These are phyloP conservation scores for Caenorhabditis sp. DNA, from an alignment of 2,888 invertebrate genomes.

Conservation along the genomic window DNA sequence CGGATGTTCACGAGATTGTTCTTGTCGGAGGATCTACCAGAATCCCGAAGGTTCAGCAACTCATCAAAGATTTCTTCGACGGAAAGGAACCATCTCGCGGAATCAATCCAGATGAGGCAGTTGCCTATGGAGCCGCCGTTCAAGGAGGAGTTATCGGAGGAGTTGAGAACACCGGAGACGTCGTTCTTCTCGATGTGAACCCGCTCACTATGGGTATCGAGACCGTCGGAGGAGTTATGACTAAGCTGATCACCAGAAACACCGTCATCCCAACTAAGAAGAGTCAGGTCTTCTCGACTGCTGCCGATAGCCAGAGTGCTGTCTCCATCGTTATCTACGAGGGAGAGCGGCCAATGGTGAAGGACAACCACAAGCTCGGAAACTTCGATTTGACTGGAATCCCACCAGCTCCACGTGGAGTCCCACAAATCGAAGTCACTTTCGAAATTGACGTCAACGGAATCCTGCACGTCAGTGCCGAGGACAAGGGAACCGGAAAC, in stretches of 20 bases:
- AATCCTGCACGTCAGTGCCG: constrained; percentile 87
- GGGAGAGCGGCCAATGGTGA: constrained; percentile 99
- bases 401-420: constrained; percentile 81
- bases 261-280: constrained; percentile 99
- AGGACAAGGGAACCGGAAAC: constrained; percentile 98
- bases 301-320: constrained; percentile 97
- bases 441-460: constrained; percentile 82
- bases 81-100: constrained; percentile 95
- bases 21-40: constrained; percentile 98
- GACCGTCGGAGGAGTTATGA: constrained; percentile 99
- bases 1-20: constrained; percentile 98
- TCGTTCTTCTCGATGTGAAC: constrained; percentile 96
- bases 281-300: constrained; percentile 98
- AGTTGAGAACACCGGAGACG: constrained; percentile 89
- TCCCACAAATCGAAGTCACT: constrained; percentile 80
- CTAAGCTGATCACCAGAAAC: constrained; percentile 96
- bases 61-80: constrained; percentile 86
- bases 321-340: constrained; percentile 98
- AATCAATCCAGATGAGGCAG: constrained; percentile 96
- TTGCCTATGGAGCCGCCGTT: constrained; percentile 97
- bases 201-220: constrained; percentile 99
- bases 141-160: constrained; percentile 98
- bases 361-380: constrained; percentile 97
- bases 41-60: constrained; percentile 92
- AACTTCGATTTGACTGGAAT: constrained; percentile 88